Percentiles rank a stretch among this genome's conserved stretches.
phyloP scores from a whole-genome alignment of 2,113 vertebrate species.

The Columba livia region DNA sequence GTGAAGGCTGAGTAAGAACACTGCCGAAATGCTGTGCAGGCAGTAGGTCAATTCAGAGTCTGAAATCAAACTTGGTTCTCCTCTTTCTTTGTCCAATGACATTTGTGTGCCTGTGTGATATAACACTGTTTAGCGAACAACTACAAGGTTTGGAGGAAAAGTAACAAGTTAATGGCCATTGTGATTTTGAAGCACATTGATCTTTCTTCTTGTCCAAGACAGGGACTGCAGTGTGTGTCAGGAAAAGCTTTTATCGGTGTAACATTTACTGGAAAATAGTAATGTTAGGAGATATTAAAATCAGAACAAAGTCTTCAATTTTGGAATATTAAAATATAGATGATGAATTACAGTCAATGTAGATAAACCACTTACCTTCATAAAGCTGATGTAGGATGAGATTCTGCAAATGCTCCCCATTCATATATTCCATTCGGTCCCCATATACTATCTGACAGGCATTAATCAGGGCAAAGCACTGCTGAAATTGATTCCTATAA shows the following conservation, averaged over 20 bases:
- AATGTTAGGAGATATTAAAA: background rate
- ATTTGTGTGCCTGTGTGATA: background rate
- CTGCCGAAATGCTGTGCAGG: background rate
- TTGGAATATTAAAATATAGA: background rate
- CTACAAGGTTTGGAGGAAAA: background rate
- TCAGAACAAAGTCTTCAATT: background rate
- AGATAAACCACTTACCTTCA: constrained; percentile 29
- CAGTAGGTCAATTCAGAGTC: background rate
- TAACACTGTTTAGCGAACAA: background rate
- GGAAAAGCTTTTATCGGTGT: background rate
- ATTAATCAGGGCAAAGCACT: constrained; percentile 35
- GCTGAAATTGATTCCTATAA: constrained; percentile 44
- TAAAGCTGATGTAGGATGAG: background rate
- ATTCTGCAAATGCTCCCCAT: background rate
- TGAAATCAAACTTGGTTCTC: background rate
- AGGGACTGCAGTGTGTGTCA: background rate
- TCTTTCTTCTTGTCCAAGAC: background rate
- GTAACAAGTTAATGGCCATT: background rate
- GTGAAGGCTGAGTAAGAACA: background rate
- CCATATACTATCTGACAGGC: constrained; percentile 1
- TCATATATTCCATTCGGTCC: constrained; percentile 26
- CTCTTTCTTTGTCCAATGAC: background rate
- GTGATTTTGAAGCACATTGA: background rate
- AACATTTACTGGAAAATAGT: background rate
- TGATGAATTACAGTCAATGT: background rate